Evolutionary conservation across 2,797 vertebrate species (phyloP).

Genomic region (Myotis vivesi): DNA sequence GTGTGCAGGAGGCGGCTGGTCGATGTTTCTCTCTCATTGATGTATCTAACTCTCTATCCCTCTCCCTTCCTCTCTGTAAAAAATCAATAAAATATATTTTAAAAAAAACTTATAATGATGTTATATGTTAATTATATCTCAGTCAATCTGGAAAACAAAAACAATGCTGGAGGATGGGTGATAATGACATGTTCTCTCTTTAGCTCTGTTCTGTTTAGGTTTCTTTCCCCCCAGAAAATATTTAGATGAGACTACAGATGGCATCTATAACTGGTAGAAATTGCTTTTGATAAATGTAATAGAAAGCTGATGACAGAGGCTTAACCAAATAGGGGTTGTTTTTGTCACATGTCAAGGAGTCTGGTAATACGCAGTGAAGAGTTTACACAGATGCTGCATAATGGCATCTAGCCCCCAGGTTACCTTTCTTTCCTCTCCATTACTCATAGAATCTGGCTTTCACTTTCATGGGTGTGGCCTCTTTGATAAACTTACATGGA

Average conservation of each 20-base stretch:
- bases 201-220: neutral
- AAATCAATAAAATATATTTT: too few relatives aligned
- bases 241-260: too few relatives aligned
- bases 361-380: too few relatives aligned
- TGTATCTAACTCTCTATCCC: too few relatives aligned
- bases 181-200: neutral
- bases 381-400: rapidly evolving
- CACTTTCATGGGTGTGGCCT: neutral
- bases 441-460: neutral
- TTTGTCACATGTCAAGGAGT: neutral
- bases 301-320: neutral
- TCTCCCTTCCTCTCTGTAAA: too few relatives aligned
- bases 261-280: neutral
- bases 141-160: rapidly evolving
- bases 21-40: too few relatives aligned
- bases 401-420: neutral
- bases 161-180: neutral
- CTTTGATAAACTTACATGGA: neutral
- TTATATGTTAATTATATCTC: neutral
- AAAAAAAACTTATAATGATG: neutral
- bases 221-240: too few relatives aligned
- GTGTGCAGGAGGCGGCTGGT: too few relatives aligned
- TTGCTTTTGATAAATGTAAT: neutral
- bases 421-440: neutral
- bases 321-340: neutral